phyloP scores from a whole-genome alignment of 2,888 invertebrate species.

The Chaitophorus viminalis region DNA sequence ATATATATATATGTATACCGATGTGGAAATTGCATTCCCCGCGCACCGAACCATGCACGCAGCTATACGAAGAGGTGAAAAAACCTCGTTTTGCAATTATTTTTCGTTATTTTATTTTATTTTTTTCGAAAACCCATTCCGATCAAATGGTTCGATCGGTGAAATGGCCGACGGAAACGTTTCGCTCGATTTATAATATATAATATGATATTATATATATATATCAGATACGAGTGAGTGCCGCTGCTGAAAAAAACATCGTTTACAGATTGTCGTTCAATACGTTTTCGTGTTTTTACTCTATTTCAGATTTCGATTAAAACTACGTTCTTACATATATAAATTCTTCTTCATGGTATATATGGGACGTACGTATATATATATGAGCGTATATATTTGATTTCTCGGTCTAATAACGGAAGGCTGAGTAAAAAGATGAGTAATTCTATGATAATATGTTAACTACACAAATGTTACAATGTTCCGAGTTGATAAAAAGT shows the following conservation, averaged over 20 bases:
- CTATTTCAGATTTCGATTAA: conserved; percentile 34
- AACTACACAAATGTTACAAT: too few species aligned
- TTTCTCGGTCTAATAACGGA: too few species aligned
- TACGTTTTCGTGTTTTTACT: conserved; percentile 19
- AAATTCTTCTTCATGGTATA: neutral
- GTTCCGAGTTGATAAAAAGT: too few species aligned
- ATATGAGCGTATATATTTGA: neutral
- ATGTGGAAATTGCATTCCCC: conserved; percentile 57
- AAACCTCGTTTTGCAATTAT: conserved; percentile 55
- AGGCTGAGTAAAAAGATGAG: too few species aligned
- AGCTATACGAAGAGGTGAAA: neutral
- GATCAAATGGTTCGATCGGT: conserved; percentile 58
- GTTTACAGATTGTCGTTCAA: neutral
- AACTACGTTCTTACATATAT: neutral
- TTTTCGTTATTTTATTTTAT: conserved; percentile 35
- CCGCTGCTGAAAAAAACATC: neutral
- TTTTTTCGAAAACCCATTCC: conserved; percentile 40
- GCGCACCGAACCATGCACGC: neutral
- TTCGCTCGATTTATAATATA: conserved; percentile 37
- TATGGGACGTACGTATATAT: too few species aligned
- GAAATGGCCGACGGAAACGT: conserved; percentile 39
- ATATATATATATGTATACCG: neutral
- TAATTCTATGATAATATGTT: too few species aligned
- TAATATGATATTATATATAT: conserved; percentile 34
- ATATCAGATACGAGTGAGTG: conserved; percentile 5